Evolutionary conservation across 2,113 vertebrate species (phyloP), one percentile per base, ranked within the genome.

Genomic region (Hirundichthys speculiger): DNA sequence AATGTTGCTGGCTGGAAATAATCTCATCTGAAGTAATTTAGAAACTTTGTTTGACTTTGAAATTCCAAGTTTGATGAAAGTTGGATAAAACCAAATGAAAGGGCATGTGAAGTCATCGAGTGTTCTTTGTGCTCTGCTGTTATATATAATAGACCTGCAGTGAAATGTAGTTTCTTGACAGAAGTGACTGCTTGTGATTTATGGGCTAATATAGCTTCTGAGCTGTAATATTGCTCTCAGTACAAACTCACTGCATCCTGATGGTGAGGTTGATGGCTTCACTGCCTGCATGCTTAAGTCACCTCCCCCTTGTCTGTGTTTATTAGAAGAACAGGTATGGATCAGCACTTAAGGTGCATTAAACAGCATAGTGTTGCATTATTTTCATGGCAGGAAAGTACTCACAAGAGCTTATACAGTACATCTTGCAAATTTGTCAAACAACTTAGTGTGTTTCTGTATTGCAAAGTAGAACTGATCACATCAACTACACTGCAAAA

Each of bases 301-400:
- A 64, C 67, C 58, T 72, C 52, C 63, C 54, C 60, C 55, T 43
- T 39, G 25, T 72, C 61, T 82, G 64, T 86, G 75, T 84, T 80
- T 85, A 88, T 80, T 66, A 80, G 80, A 68, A 74, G 75, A 71
- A 27, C 41, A 20, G 18, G 56, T 22, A 63, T 47, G 50, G 57
- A 77, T 79, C 74, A 82, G 89, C 83, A 90, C 85, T 89, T 83
- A 82, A n/a, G 54, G 74, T 49, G 58, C 86, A 84, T 83, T 84
- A 82, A 79, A 83, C 68, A 70, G 39, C 55, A 55, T 64, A 48
- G 61, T 71, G 76, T 64, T 79, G 66, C 73, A 66, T 79, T 69
- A 66, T 79, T 77, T 73, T 73, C 58, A 76, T 65, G 39, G 66
- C 14, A 30, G 42, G 10, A 2, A 4, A 40, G 27, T 61, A 68